Percentiles rank a stretch among this genome's conserved stretches.
Conservation (phyloP, 2,888 invertebrate genomes). For the Andrena fulva region DNA sequence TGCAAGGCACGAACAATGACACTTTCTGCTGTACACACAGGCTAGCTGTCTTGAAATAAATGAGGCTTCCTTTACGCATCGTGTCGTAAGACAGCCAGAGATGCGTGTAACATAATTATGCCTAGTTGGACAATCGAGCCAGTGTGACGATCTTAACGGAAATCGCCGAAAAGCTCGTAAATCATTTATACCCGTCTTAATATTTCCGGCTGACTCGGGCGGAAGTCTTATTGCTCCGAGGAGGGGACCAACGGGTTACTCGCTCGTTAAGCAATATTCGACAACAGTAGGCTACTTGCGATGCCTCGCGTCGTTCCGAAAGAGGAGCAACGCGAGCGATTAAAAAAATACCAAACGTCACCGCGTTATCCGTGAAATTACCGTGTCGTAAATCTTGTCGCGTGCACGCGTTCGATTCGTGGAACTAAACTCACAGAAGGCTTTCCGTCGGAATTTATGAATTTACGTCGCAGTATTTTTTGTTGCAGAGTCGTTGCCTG, state of each 20-base stretch:
- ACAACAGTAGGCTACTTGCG: not conserved
- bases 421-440: not conserved
- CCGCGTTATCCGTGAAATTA: not conserved
- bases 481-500: conserved; percentile 77
- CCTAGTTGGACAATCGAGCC: conserved; percentile 29
- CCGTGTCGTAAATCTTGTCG: conserved; percentile 1
- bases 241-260: not conserved
- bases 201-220: not conserved
- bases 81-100: conserved; percentile 37
- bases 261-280: not conserved
- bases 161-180: conserved; percentile 27
- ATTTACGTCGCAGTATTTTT: conserved; percentile 20
- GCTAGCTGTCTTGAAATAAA: conserved; percentile 51
- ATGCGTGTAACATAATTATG: conserved; percentile 40
- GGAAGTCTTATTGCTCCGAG: not conserved
- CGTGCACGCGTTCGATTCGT: conserved; percentile 2
- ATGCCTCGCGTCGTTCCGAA: not conserved
- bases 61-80: conserved; percentile 36
- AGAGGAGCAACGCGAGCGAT: not conserved
- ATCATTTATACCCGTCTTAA: conserved; percentile 14
- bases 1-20: not conserved
- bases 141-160: conserved; percentile 5
- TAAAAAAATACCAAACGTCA: conserved; percentile 15
- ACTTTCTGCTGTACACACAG: not conserved
- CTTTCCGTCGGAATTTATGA: conserved; percentile 1